Evolutionary conservation across 1,140 invertebrate genomes (phyloP), one percentile per base, ranked within the genome.

Genomic region (Berghia stephanieae): DNA sequence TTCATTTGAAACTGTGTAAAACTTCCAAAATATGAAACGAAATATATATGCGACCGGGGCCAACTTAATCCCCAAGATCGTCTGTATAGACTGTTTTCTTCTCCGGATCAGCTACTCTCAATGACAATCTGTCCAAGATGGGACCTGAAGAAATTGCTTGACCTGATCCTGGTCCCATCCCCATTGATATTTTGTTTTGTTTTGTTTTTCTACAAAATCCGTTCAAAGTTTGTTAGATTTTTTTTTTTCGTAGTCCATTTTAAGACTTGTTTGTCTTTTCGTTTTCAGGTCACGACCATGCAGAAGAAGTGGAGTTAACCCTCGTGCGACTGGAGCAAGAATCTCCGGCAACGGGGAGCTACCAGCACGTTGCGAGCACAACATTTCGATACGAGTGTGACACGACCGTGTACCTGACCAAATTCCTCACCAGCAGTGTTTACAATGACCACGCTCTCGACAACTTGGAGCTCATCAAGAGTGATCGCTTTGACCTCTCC

Each of bases 371-470:
- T n/a, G 57, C 13, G 10, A 24, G 57, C 18, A 27, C 55, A 49
- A 18, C 49, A 69, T 84, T 86, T 38, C 49, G 69, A 16, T 86
- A 77, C 68, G 69, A 82, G 42, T 79, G 79, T 57, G 83, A 86
- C 75, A 76, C 81, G 10, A 81, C 82, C 31, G 81, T 82, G 71
- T 81, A 77, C 67, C 77, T 86, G 75, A 80, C 83, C 18, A 69
- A 80, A 75, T 86, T 83, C 73, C 82, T 86, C 1, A 70, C 83
- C 38, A 80, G 83, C 68, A 84, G 84, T 72, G 83, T 86, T 16
- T 83, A 84, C 73, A 82, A 83, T 31, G 46, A 72, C 40, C 68
- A 67, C 52, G 78, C 83, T 6, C 74, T 86, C 43, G 83, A 86
- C 40, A 79, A 83, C 73, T 75, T 86, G 76, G 84, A 86, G 78